Evolutionary conservation across 2,113 vertebrate genomes (phyloP), one percentile per base, ranked within the genome.

Genomic region (Gymnogyps californianus): DNA sequence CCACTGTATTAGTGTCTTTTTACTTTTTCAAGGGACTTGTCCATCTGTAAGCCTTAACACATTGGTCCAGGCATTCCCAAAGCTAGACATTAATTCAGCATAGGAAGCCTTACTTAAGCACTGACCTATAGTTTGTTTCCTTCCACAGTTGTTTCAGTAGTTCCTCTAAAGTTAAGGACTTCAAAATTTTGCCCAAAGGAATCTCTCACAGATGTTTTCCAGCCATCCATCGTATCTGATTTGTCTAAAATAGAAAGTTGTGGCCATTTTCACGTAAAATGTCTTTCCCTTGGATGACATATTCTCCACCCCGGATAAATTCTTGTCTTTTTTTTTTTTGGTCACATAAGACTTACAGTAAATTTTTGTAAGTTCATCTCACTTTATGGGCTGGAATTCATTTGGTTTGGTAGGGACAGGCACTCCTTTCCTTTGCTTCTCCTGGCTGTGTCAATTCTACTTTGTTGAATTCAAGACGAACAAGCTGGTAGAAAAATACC

Each of bases 391-490:
- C 52, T 76, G 49, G 25, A 38, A 76, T 91, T 89, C 1, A 16
- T 74, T 95, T 85, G 66, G 19, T 94, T 94, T 88, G 67, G 12
- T 31, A 79, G 70, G 57, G 74, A 44, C 3, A 31, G 65, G 54
- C 81, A 76, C 52, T 87, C 34, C 65, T 91, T 96, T 93, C 74
- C 89, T 97, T 97, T 96, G 89, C 94, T 96, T 96, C 94, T 96
- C 89, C 81, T 96, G 81, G 40, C 65, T 86, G 12, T 64, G 31
- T 93, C 78, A 46, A 2, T 75, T 91, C 16, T 61, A 7, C 28
- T 54, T 83, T 4, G 8, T 31, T 82, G 74, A 89, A 82, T 47
- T 90, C n/a, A 47, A 54, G 32, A 61, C 44, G 21, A 84, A 83
- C 51, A 57, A 77, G 36, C 42, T 72, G 76, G 16, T 89, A 58